Base-by-base conservation (phyloP, 2,888 invertebrate genomes). In the Lysandra coridon region DNA sequence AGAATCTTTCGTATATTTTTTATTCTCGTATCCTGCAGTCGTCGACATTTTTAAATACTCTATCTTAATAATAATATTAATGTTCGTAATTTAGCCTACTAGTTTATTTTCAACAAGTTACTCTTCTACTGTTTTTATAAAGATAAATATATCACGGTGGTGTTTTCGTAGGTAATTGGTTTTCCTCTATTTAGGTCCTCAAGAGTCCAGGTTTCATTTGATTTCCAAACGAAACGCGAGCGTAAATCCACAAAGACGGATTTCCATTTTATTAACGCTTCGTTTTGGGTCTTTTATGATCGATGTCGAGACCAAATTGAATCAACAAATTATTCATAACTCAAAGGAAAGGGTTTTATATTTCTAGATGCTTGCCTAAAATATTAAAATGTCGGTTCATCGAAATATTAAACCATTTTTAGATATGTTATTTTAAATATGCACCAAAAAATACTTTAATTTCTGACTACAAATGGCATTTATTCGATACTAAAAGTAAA, bases 201-300 rank as follows among this genome's bases (percentile, higher is more conserved):
- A 12, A 64, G 64, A 33, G 69, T 69, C 69, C 69, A 69, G 69
- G 33, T 69, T 37, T 69, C 69, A 69, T 69, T 69, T 44, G 44
- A 44, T 44, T 74, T 74, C 74, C 1, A 74, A 74, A 33, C 69
- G 74, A 44, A 74, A 74, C 74, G 44, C 44, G 74, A n/a, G 44
- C n/a, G 44, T n/a, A 74, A 74, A 23, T 44, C n/a, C 44, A 74
- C 40, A 74, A 23, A 44, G 74, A 74, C 40, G 74, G 40, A 74
- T 74, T 44, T 74, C 40, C 74, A 74, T 74, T 74, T 74, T 44
- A 74, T 74, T 74, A 74, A 44, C 74, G 40, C 74, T 74, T 44
- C 44, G 40, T 74, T 74, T 74, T n/a, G 74, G 74, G 74, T 74
- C 44, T 74, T 74, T 74, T 74, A 74, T 74, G 74, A 74, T 74